Evolutionary conservation across 2,888 invertebrate species (phyloP).

Genomic region (Pseudeuparius sepicola): DNA sequence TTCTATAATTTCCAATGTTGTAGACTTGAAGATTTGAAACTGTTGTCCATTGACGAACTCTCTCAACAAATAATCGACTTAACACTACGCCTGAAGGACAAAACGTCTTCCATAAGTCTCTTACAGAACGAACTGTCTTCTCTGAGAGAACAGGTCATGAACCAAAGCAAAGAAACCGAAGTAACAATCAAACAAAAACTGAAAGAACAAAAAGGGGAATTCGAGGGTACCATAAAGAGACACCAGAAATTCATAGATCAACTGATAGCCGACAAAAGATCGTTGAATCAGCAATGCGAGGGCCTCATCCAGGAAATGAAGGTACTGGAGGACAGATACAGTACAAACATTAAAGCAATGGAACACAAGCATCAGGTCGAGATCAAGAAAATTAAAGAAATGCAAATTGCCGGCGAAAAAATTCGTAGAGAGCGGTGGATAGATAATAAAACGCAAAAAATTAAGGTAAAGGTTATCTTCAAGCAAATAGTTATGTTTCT

Average conservation of each 20-base stretch:
- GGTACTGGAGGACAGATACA: conserved; percentile 52
- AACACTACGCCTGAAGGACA: conserved; percentile 50
- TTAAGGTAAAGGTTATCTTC: no score
- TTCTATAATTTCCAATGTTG: no score
- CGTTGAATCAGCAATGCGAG: conserved; percentile 64
- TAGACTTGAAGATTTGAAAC: conserved; percentile 48
- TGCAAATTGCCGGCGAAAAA: conserved; percentile 69
- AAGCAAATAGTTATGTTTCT: no score
- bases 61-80: conserved; percentile 52
- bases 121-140: conserved; percentile 51
- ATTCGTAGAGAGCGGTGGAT: conserved; percentile 68
- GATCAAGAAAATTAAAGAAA: conserved; percentile 63
- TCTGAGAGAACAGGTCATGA: conserved; percentile 43
- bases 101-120: conserved; percentile 47
- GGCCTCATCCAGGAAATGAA: conserved; percentile 54
- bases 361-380: conserved; percentile 70
- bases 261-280: conserved; percentile 69
- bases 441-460: conserved; percentile 73
- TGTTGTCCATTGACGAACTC: conserved; percentile 48
- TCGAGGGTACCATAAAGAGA: conserved; percentile 60
- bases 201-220: conserved; percentile 56
- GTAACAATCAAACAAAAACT: conserved; percentile 39
- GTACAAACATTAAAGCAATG: conserved; percentile 53
- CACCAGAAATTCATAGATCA: conserved; percentile 79
- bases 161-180: conserved; percentile 37